Conservation (phyloP, 2,797 vertebrate species). For the Dendrocincla tyrannina region DNA sequence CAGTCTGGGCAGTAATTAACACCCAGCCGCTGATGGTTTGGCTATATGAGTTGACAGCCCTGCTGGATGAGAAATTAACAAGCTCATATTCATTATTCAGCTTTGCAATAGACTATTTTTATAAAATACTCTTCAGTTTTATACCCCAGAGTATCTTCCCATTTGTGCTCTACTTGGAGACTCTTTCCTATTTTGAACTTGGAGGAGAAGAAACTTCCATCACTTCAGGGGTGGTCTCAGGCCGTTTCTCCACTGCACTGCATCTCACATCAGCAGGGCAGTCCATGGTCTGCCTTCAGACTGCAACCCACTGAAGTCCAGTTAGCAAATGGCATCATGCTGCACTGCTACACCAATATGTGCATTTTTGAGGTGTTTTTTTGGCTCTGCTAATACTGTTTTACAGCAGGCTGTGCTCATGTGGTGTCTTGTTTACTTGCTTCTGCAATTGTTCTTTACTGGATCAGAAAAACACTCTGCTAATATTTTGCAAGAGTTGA, state of each 20-base stretch:
- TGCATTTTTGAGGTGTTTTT: background rate
- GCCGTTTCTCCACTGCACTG: background rate
- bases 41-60: background rate
- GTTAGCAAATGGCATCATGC: background rate
- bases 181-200: background rate
- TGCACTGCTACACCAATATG: background rate
- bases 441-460: background rate
- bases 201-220: background rate
- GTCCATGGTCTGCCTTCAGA: background rate
- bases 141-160: background rate
- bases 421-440: background rate
- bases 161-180: background rate
- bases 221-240: background rate
- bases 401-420: background rate
- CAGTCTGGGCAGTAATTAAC: background rate
- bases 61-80: background rate
- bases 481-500: background rate
- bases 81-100: background rate
- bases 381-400: background rate
- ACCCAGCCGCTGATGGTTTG: background rate
- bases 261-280: background rate
- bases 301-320: background rate
- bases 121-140: background rate
- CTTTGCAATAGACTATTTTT: background rate
- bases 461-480: background rate